Base-by-base conservation (phyloP, 2,888 invertebrate species). In the Selenia dentaria region DNA sequence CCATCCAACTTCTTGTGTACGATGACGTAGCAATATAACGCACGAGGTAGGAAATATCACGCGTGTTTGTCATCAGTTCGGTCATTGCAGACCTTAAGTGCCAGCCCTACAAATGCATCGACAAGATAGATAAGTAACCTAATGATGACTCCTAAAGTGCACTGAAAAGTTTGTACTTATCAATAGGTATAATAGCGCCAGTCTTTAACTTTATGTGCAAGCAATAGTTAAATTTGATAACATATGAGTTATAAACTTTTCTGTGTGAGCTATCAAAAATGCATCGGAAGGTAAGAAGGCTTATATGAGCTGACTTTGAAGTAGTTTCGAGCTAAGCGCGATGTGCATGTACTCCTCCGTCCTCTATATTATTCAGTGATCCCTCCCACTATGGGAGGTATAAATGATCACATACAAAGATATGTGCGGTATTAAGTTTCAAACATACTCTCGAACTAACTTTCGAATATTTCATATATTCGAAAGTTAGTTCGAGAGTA, bases 221-320 rank as follows among this genome's bases (percentile, higher is more conserved):
- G 18, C 9, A 9, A 2, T 25, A 27, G 9, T 10, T n/a, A 51
- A 57, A 64, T 48, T 27, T 51, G 50, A 61, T 60, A 58, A 57
- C 41, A 69, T 60, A 64, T 65, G 54, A 69, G 66, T 68, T 68
- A 68, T 59, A 69, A 79, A 81, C 70, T 79, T 75, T 68, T 62
- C 65, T 61, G 67, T 73, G 78, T 74, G 75, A 74, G 68, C 67
- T 75, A 79, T 80, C 68, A 79, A 73, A 73, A 78, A 79, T 80
- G 80, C 83, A 81, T 74, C 73, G 68, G 71, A 75, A 70, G 59
- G 67, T 74, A 74, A 74, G 76, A 73, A 73, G 75, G 74, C 78
- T 82, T 78, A 78, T 71, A 72, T 64, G 65, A 67, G 67, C 72
- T 73, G 79, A 82, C 77, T 83, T 79, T 79, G 74, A 83, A 83